Conservation (phyloP, 2,113 vertebrate genomes). For the Cinclus mexicanus region DNA sequence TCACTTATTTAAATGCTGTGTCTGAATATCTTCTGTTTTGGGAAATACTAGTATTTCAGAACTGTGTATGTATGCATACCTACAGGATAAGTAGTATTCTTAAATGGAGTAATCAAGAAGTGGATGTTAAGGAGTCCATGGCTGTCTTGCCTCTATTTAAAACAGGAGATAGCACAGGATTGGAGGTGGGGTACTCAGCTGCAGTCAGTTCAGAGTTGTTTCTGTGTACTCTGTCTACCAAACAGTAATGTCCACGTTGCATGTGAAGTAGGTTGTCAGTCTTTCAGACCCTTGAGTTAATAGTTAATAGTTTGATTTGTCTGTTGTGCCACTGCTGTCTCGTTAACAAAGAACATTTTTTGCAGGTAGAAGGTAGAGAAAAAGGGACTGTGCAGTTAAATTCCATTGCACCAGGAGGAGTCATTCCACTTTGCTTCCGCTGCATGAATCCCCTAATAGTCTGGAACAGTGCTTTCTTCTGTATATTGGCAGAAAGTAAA, state of each 20-base stretch:
- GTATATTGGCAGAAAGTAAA: constrained; percentile 27
- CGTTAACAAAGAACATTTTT: constrained; percentile 10
- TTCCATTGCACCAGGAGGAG: constrained; percentile 48
- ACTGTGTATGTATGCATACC: not conserved
- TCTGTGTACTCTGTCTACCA: not conserved
- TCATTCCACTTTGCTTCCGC: not conserved
- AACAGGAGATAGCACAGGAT: not conserved
- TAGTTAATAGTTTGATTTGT: not conserved
- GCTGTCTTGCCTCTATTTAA: not conserved
- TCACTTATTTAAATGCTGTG: not conserved
- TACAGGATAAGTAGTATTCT: not conserved
- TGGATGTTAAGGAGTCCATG: not conserved
- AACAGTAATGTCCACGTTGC: not conserved
- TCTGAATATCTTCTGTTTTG: not conserved
- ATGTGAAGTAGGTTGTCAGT: not conserved
- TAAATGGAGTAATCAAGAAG: not conserved
- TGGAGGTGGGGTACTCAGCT: not conserved
- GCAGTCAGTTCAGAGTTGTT: not conserved
- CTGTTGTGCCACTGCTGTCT: not conserved
- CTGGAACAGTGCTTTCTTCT: constrained; percentile 22
- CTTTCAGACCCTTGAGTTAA: not conserved
- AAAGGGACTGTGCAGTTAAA: not conserved
- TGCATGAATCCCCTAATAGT: constrained; percentile 29
- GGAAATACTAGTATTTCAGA: not conserved
- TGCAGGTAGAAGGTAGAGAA: constrained; percentile 38